Evolutionary conservation across 2,797 vertebrate genomes (phyloP).

Genomic region (Pterois miles): DNA sequence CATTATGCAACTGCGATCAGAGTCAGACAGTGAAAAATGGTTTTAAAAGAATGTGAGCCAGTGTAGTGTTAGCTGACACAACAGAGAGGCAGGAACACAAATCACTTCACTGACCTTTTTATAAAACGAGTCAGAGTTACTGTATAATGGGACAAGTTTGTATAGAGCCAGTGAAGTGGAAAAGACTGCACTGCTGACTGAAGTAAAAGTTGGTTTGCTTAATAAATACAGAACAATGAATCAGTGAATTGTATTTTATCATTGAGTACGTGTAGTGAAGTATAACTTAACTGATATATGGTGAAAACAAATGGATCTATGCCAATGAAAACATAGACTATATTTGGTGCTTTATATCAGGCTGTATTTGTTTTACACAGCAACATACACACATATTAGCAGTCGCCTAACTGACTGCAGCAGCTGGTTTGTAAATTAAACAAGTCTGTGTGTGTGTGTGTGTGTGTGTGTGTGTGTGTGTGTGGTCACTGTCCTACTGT

Average conservation of each 20-base stretch:
- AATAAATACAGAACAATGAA: not conserved
- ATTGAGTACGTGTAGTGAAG: not conserved
- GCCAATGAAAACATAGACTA: not conserved
- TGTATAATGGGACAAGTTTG: not conserved
- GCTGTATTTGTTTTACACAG: not conserved
- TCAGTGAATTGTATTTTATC: not conserved
- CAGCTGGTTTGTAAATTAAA: conserved; percentile 38
- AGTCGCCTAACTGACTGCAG: not conserved
- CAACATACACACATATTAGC: not conserved
- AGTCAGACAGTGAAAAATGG: conserved; percentile 19
- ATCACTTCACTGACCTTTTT: conserved; percentile 46
- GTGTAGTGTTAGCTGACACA: conserved; percentile 5
- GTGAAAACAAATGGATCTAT: not conserved
- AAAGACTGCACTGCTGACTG: not conserved
- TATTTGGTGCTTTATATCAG: not conserved
- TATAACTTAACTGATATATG: not conserved
- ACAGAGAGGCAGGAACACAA: conserved; percentile 44
- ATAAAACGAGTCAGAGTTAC: not conserved
- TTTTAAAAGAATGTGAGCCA: conserved; percentile 19
- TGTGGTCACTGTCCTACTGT: conserved; percentile 12
- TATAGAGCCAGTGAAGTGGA: not conserved
- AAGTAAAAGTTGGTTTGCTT: not conserved
- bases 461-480: conserved; percentile 10
- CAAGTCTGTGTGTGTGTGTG: not conserved
- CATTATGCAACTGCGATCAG: conserved; percentile 13